Conservation (phyloP, 2,797 vertebrate genomes). For the Heliangelus exortis region DNA sequence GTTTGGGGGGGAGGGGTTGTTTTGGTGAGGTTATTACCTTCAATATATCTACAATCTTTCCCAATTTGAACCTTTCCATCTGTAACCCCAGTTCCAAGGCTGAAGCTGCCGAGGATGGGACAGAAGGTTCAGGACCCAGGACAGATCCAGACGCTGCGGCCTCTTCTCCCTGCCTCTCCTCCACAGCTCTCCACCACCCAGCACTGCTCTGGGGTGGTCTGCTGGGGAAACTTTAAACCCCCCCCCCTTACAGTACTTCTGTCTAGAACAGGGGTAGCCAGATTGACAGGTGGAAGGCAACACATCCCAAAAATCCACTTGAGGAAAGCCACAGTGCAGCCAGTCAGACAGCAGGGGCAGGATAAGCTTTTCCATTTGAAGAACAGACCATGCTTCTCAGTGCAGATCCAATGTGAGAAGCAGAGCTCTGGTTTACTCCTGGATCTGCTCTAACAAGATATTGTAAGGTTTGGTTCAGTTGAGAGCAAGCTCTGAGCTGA, state of each 20-base stretch:
- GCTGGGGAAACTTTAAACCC: background rate
- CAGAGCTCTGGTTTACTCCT: background rate
- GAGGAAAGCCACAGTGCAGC: background rate
- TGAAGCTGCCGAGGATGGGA: rapidly evolving
- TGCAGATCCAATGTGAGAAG: background rate
- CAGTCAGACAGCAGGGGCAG: background rate
- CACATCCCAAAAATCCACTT: background rate
- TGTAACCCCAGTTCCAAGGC: background rate
- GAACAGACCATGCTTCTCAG: background rate
- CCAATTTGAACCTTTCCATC: background rate
- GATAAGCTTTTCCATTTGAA: background rate
- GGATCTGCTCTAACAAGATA: background rate
- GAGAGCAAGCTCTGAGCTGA: background rate
- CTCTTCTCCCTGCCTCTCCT: rapidly evolving
- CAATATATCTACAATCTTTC: background rate
- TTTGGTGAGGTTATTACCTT: background rate
- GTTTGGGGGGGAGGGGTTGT: background rate
- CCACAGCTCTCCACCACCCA: rapidly evolving
- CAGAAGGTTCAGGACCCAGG: constrained; percentile 36
- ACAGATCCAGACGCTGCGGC: constrained; percentile 7
- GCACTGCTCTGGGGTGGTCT: background rate
- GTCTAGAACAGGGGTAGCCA: background rate
- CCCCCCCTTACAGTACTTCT: background rate
- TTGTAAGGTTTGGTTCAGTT: background rate
- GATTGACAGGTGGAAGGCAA: background rate